A percentile compares a stretch with the other conserved stretches of the same genome.
These are phyloP conservation scores for Tipula confusa DNA, from an alignment of 2,888 invertebrate species.

Conservation along the genomic window DNA sequence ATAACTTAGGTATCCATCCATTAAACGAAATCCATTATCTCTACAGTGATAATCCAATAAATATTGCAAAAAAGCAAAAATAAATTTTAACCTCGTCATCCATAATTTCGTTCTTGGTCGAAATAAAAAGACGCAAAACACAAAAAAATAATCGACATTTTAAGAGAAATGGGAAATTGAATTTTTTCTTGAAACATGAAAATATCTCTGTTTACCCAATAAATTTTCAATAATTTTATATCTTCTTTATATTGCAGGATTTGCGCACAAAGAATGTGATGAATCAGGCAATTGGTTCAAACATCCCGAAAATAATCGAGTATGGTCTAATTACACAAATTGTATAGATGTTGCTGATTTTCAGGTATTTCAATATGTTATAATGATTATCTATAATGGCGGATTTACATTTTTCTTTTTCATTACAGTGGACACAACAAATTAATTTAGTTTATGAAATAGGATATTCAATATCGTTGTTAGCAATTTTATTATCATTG, in stretches of 20 bases:
- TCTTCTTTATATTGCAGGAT: conserved; percentile 53
- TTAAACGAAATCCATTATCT: not conserved
- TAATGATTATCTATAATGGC: not conserved
- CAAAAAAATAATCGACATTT: not conserved
- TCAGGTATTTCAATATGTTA: conserved; percentile 53
- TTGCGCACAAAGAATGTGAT: conserved; percentile 77
- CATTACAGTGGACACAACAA: conserved; percentile 60
- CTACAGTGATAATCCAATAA: not conserved
- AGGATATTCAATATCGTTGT: conserved; percentile 81
- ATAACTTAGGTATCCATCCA: not conserved
- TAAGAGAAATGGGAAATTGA: not conserved
- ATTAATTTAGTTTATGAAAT: conserved; percentile 76
- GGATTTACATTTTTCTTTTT: not conserved
- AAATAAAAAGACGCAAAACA: not conserved
- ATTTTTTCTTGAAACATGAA: not conserved
- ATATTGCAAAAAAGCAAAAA: not conserved
- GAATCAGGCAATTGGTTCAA: conserved; percentile 77
- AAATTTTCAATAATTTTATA: not conserved
- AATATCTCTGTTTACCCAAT: not conserved
- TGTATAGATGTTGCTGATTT: conserved; percentile 71
- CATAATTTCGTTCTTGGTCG: not conserved
- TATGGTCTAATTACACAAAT: conserved; percentile 89
- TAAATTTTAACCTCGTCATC: not conserved
- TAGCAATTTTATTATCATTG: conserved; percentile 77
- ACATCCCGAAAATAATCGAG: conserved; percentile 67